Evolutionary conservation across 1,140 invertebrate species (phyloP).

Genomic region (Rhopalosiphum maidis): DNA sequence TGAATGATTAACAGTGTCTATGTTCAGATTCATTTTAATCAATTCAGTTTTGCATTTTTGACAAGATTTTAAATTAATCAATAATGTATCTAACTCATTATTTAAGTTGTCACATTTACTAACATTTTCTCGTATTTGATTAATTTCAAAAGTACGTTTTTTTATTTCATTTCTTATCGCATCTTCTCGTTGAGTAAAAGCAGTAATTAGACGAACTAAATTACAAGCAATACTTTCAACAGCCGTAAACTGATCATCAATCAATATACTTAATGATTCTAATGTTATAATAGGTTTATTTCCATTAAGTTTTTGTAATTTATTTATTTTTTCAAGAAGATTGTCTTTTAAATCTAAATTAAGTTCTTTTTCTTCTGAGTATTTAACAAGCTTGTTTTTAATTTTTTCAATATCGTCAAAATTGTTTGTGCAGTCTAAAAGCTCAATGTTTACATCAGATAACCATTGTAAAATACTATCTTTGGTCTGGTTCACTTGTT

Average conservation of each 20-base stretch:
- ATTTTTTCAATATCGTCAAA: slow-evolving; percentile 81
- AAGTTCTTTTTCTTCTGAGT: slow-evolving; percentile 83
- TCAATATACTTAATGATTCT: slow-evolving; percentile 71
- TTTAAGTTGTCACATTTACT: slow-evolving; percentile 91
- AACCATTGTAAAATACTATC: slow-evolving; percentile 85
- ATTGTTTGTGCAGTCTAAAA: slow-evolving; percentile 77
- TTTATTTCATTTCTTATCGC: slow-evolving; percentile 76
- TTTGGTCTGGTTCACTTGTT: slow-evolving; percentile 86
- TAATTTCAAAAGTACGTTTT: slow-evolving; percentile 71
- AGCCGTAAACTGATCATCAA: slow-evolving; percentile 81
- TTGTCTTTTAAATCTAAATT: slow-evolving; percentile 78
- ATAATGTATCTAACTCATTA: slow-evolving; percentile 83
- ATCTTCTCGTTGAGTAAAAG: slow-evolving; percentile 77
- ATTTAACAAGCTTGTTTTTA: slow-evolving; percentile 78
- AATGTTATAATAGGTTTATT: slow-evolving; percentile 74
- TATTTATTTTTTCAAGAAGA: slow-evolving; percentile 79
- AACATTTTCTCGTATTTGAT: slow-evolving; percentile 81
- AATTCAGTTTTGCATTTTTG: slow-evolving; percentile 70
- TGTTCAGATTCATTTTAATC: slow-evolving; percentile 67
- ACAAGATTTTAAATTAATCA: slow-evolving; percentile 73
- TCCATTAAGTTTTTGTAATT: slow-evolving; percentile 81
- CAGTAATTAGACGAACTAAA: slow-evolving; percentile 75
- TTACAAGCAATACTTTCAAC: slow-evolving; percentile 77
- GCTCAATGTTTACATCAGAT: slow-evolving; percentile 76
- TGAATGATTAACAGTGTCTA: slow-evolving; percentile 73